Evolutionary conservation across 2,888 invertebrate genomes (phyloP).

Genomic region (Ophioninae sp.): DNA sequence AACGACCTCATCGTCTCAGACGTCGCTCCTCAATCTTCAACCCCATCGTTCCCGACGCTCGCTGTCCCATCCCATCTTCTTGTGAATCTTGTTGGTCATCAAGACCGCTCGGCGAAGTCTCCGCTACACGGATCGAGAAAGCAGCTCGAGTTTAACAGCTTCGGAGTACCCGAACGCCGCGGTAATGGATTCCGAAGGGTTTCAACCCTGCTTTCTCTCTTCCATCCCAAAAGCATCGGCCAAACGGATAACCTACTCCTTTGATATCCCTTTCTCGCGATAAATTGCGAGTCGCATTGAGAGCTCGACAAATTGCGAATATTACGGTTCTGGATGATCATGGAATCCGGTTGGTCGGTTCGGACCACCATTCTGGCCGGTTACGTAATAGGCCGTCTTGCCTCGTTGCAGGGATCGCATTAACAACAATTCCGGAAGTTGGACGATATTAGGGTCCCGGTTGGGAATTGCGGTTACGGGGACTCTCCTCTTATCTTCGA

Average conservation of each 20-base stretch:
- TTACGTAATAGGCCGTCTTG: background rate
- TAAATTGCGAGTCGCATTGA: conserved; percentile 1
- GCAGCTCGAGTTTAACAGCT: conserved; percentile 73
- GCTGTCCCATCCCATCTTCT: background rate
- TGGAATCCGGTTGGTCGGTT: conserved; percentile 30
- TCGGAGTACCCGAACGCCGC: conserved; percentile 71
- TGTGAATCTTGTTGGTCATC: background rate
- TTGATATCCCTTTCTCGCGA: conserved; percentile 1
- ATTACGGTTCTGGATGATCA: background rate
- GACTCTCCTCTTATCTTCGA: conserved; percentile 19
- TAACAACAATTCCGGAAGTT: conserved; percentile 34
- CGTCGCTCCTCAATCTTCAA: conserved; percentile 50
- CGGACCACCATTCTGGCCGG: background rate
- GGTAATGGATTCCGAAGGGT: conserved; percentile 63
- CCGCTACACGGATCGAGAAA: conserved; percentile 52
- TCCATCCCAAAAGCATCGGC: background rate
- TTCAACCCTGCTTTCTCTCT: background rate
- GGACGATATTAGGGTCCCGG: conserved; percentile 22
- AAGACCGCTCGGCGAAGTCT: background rate
- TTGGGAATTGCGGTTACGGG: conserved; percentile 30
- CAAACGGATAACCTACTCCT: background rate
- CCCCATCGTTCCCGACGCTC: conserved; percentile 3
- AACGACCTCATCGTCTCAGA: conserved; percentile 34
- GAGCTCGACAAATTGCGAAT: background rate
- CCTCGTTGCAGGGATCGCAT: background rate